phyloP scores from a whole-genome alignment of 2,113 vertebrate species.

The Gavialis gangeticus region DNA sequence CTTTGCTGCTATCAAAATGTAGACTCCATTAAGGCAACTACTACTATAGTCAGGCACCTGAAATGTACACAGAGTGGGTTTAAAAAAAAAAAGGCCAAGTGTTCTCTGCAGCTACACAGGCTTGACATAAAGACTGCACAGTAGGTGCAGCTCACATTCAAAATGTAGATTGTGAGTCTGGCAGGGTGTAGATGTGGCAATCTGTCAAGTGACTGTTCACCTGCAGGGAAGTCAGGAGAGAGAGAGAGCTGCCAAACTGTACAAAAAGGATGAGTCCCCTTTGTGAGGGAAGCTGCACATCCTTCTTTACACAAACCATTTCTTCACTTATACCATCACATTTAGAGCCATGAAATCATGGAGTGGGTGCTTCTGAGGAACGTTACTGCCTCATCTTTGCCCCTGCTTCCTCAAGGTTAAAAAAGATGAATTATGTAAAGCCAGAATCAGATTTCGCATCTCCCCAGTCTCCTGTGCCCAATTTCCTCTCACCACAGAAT shows the following conservation, averaged over 20 bases:
- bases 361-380: neutral
- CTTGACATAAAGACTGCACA: neutral
- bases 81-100: neutral
- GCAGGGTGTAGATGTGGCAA: neutral
- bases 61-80: neutral
- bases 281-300: neutral
- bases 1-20: neutral
- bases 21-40: neutral
- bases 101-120: neutral
- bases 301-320: neutral
- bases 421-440: neutral
- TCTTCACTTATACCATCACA: neutral
- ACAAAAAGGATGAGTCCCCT: neutral
- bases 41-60: neutral
- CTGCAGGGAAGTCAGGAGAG: neutral
- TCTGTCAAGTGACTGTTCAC: neutral
- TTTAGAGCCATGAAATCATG: neutral
- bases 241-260: neutral
- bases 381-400: neutral
- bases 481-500: neutral
- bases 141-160: rapidly evolving
- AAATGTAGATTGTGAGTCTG: neutral
- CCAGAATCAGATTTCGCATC: neutral
- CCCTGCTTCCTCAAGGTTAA: neutral
- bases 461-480: neutral